Base-by-base conservation (phyloP, 2,113 vertebrate genomes). In the Ramphastos sulfuratus region DNA sequence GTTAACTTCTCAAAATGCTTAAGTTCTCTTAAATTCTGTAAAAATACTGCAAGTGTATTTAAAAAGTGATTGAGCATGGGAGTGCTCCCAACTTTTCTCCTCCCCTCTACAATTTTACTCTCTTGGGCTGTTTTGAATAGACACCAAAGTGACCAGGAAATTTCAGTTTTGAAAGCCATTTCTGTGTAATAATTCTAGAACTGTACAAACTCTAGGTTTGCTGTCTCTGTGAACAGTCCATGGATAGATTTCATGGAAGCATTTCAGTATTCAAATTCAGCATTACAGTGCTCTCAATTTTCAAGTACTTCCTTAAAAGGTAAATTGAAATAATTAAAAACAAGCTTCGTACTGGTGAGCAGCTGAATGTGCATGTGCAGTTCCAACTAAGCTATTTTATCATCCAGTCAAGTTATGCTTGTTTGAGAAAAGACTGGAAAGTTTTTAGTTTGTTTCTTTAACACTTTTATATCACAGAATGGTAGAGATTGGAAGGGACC, bases 251-350 rank as follows among this genome's bases (percentile, higher is more conserved):
- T 88, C 16, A 5, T 76, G 54, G 71, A 88, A 61, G 35, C 24
- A 31, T 52, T 64, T 85, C 46, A 39, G 0, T 91, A 67, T 61
- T 82, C 61, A 50, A 75, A 44, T 20, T 37, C 69, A 66, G 37
- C 33, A 11, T 90, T 63, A 67, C 7, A 13, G 1, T 25, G 50
- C 9, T 65, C 44, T 80, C 54, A 64, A 0, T 81, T 93, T 87
- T 48, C 73, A 64, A 65, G 54, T 12, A 4, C 66, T 94, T 82
- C 85, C 73, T 75, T 92, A 72, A 87, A 93, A 96, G 72, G 35
- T 94, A 42, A 86, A 75, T 65, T 10, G 30, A 84, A 92, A 70
- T 89, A 86, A 92, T 90, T 75, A 31, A 88, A 83, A 88, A 4
- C 59, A 95, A 95, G 71, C 14, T 37, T 77, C 42, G 67, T 86